Conservation (phyloP, 2,113 vertebrate species). For the Centropus unirufus region DNA sequence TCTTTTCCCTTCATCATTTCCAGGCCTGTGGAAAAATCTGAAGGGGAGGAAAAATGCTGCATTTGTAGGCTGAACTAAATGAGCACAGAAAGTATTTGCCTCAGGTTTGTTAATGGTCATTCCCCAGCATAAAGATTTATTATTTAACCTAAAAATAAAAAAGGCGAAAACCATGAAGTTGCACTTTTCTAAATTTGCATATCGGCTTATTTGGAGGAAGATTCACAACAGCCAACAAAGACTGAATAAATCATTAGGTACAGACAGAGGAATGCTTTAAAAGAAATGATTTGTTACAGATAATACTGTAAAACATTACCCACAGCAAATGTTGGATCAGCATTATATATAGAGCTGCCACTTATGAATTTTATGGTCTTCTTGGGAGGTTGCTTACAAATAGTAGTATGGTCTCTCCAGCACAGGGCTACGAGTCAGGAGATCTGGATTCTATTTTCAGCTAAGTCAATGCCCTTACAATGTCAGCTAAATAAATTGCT, state of each 20-base stretch:
- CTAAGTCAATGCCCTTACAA: conserved; percentile 6
- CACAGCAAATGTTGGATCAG: conserved; percentile 42
- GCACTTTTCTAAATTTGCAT: conserved; percentile 48
- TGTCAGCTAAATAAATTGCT: conserved; percentile 47
- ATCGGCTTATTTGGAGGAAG: not conserved
- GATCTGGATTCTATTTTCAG: conserved; percentile 42
- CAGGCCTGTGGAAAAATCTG: not conserved
- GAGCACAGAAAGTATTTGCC: not conserved
- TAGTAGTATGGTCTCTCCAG: not conserved
- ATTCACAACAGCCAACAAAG: conserved; percentile 49
- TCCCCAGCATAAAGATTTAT: conserved; percentile 35
- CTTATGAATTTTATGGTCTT: conserved; percentile 60
- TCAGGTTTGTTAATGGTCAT: not conserved
- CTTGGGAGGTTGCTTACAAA: conserved; percentile 35
- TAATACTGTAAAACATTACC: conserved; percentile 60
- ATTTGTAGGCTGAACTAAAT: conserved; percentile 19
- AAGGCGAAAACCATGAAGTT: not conserved
- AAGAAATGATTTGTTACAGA: conserved; percentile 64
- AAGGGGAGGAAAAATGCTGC: not conserved
- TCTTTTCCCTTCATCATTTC: not conserved
- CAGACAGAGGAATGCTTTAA: conserved; percentile 28
- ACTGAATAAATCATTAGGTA: conserved; percentile 58
- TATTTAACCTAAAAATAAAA: conserved; percentile 2
- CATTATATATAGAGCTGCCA: conserved; percentile 63
- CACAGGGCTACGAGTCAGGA: not conserved